phyloP scores from a whole-genome alignment of 2,113 vertebrate species.

The Pelusios castaneus region DNA sequence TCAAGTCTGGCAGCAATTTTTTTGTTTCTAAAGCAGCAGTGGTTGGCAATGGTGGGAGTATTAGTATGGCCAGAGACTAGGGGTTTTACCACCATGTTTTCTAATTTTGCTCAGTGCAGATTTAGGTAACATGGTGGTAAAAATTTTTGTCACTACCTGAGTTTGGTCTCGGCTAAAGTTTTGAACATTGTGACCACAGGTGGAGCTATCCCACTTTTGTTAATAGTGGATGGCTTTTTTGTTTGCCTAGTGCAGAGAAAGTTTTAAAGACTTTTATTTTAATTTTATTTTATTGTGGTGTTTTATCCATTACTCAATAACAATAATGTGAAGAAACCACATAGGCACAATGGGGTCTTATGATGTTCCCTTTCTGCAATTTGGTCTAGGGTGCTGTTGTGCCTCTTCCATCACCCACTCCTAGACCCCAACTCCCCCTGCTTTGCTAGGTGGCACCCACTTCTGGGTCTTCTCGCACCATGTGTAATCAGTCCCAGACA shows the following conservation, averaged over 20 bases:
- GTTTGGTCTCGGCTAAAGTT: not conserved
- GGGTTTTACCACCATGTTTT: not conserved
- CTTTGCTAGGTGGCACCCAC: no score
- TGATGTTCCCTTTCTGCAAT: no score
- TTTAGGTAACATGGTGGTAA: not conserved
- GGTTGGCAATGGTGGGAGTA: not conserved
- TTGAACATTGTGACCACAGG: not conserved
- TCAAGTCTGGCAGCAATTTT: not conserved
- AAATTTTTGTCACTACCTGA: not conserved
- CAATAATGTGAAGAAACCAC: not conserved
- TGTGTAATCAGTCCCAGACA: no score
- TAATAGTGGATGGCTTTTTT: not conserved
- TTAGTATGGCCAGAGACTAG: not conserved
- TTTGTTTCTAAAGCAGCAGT: not conserved
- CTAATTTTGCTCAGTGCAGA: not conserved
- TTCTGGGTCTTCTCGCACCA: no score
- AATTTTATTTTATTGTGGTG: not conserved
- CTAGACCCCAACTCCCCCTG: no score
- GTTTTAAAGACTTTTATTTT: not conserved
- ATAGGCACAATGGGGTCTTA: not conserved
- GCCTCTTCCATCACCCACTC: no score
- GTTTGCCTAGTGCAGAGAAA: not conserved
- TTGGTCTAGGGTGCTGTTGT: no score
- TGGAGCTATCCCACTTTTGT: not conserved
- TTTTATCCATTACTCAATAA: not conserved